phyloP scores from a whole-genome alignment of 2,888 invertebrate species.

The Thalpophila matura region DNA sequence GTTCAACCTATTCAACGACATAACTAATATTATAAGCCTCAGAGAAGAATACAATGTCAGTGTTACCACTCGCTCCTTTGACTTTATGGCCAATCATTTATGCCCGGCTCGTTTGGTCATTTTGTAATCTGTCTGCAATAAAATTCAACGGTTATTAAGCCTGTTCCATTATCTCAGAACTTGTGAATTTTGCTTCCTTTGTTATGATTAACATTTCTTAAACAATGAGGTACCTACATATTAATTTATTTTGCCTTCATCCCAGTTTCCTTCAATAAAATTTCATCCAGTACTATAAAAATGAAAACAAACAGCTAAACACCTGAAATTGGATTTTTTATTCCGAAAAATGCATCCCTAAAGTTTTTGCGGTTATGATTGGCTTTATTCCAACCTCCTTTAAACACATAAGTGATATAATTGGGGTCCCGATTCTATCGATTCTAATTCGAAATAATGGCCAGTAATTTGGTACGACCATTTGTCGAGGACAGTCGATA shows the following conservation, averaged over 20 bases:
- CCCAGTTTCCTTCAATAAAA: slow-evolving; percentile 31
- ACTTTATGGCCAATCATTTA: slow-evolving; percentile 85
- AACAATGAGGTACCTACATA: slow-evolving; percentile 33
- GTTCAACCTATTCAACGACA: slow-evolving; percentile 36
- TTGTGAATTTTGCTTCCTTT: slow-evolving; percentile 66
- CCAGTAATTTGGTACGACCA: slow-evolving; percentile 88
- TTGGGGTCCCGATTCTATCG: slow-evolving; percentile 89
- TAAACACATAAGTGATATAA: slow-evolving; percentile 91
- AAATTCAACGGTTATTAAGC: slow-evolving; percentile 81
- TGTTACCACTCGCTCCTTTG: slow-evolving; percentile 70
- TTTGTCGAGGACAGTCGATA: slow-evolving; percentile 90
- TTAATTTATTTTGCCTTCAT: slow-evolving; percentile 26
- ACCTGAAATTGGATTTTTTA: slow-evolving; percentile 64
- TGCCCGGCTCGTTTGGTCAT: slow-evolving; percentile 79
- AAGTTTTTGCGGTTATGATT: slow-evolving; percentile 84
- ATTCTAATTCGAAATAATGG: slow-evolving; percentile 90
- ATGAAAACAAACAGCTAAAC: slow-evolving; percentile 69
- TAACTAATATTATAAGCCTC: slow-evolving; percentile 52
- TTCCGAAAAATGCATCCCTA: slow-evolving; percentile 65
- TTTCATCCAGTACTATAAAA: slow-evolving; percentile 56
- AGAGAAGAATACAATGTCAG: slow-evolving; percentile 77
- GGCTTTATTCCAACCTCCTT: slow-evolving; percentile 85
- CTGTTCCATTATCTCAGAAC: slow-evolving; percentile 76
- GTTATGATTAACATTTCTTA: slow-evolving; percentile 44
- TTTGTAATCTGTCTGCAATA: slow-evolving; percentile 84